Evolutionary conservation across 2,888 invertebrate genomes (phyloP).

Genomic region (Colletes collaris): DNA sequence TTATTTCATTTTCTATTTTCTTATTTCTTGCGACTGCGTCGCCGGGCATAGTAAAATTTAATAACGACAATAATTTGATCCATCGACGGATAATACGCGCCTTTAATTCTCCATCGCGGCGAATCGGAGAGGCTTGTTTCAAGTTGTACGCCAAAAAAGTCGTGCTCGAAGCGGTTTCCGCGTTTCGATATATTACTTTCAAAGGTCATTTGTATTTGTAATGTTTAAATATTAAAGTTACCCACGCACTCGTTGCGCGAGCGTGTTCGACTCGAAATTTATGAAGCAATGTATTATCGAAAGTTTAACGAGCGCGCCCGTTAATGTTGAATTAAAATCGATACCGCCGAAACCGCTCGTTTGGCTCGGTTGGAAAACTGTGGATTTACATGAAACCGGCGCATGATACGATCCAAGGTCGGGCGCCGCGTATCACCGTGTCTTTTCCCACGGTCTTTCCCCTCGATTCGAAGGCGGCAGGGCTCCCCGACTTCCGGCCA

Average conservation of each 20-base stretch:
- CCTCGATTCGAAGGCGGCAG: conserved; percentile 41
- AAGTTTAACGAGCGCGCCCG: conserved; percentile 39
- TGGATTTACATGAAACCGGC: conserved; percentile 41
- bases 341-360: conserved; percentile 37
- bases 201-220: conserved; percentile 16
- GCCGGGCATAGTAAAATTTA: too few relatives aligned
- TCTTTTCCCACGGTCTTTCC: conserved; percentile 68
- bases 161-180: not conserved
- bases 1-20: too few relatives aligned
- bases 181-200: not conserved
- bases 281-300: conserved; percentile 44
- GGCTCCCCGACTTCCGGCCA: conserved; percentile 65
- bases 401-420: conserved; percentile 62
- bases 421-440: conserved; percentile 37
- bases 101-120: too few relatives aligned
- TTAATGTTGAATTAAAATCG: conserved; percentile 57
- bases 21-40: too few relatives aligned
- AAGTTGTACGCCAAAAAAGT: too few relatives aligned
- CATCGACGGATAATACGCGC: too few relatives aligned
- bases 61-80: too few relatives aligned
- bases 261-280: conserved; percentile 30
- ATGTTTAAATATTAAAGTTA: conserved; percentile 15
- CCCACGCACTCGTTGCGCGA: not conserved
- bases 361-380: conserved; percentile 14
- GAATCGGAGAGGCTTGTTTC: too few relatives aligned